Evolutionary conservation across 2,797 vertebrate genomes (phyloP).

Genomic region (Poecilia velifera): DNA sequence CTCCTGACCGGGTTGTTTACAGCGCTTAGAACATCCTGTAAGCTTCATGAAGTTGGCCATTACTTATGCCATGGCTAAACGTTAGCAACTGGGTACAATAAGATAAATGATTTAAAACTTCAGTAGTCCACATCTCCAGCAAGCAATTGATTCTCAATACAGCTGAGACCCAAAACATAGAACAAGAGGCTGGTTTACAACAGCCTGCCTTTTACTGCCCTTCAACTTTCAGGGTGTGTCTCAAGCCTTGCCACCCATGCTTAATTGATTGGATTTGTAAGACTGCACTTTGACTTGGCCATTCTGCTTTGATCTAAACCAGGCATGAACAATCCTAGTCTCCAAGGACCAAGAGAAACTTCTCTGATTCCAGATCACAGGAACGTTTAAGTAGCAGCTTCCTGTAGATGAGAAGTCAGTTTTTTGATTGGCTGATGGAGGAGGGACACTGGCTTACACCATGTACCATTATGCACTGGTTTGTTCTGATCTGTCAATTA

Average conservation of each 20-base stretch:
- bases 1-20: background rate
- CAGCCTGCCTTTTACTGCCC: background rate
- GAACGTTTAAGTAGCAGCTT: background rate
- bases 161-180: background rate
- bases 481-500: background rate
- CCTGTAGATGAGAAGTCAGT: background rate
- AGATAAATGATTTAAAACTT: too few relatives aligned
- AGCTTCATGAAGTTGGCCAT: background rate
- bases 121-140: too few relatives aligned
- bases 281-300: background rate
- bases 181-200: background rate
- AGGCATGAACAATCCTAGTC: background rate
- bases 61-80: background rate
- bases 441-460: background rate
- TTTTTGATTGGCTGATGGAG: background rate
- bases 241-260: background rate
- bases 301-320: background rate
- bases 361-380: background rate
- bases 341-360: background rate
- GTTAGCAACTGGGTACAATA: too few relatives aligned
- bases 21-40: background rate
- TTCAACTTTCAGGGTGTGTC: background rate
- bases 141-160: too few relatives aligned
- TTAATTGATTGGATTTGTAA: background rate
- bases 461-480: background rate